A percentile compares a stretch with the other conserved stretches of the same genome.
Conservation (phyloP, 2,888 invertebrate species). For the Fragum sueziense region DNA sequence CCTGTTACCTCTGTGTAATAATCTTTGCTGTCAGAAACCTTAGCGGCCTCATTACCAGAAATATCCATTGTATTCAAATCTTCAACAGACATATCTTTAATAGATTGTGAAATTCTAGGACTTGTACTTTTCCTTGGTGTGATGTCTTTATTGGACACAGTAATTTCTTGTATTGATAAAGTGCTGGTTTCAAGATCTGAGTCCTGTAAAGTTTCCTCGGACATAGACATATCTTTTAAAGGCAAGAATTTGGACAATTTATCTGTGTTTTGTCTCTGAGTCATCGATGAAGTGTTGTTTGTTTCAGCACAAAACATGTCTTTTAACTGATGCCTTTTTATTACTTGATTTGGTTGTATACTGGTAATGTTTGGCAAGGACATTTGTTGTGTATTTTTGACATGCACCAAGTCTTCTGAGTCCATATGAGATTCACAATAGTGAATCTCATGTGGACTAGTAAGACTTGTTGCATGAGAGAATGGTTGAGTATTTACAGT, state of each 20-base stretch:
- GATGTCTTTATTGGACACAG: slow-evolving; percentile 1
- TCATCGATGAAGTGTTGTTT: not conserved
- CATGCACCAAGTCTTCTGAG: too few relatives aligned
- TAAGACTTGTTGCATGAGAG: too few relatives aligned
- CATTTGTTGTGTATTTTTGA: too few relatives aligned
- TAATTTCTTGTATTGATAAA: not conserved
- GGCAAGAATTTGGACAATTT: slow-evolving; percentile 31
- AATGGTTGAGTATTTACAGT: too few relatives aligned
- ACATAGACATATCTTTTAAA: slow-evolving; percentile 43
- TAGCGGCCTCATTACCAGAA: not conserved
- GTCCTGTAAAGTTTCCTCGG: not conserved
- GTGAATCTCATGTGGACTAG: too few relatives aligned
- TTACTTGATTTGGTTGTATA: not conserved
- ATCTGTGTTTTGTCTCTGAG: not conserved
- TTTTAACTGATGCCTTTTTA: not conserved
- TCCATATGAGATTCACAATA: too few relatives aligned
- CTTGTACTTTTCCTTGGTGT: not conserved
- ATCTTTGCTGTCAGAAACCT: not conserved
- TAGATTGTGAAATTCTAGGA: not conserved
- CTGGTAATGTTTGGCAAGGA: too few relatives aligned
- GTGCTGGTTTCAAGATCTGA: not conserved
- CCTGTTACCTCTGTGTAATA: slow-evolving; percentile 1
- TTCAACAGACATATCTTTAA: slow-evolving; percentile 13
- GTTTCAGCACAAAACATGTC: not conserved
- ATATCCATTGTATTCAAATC: not conserved